phyloP scores from a whole-genome alignment of 2,113 vertebrate species.

The Microcebus murinus region DNA sequence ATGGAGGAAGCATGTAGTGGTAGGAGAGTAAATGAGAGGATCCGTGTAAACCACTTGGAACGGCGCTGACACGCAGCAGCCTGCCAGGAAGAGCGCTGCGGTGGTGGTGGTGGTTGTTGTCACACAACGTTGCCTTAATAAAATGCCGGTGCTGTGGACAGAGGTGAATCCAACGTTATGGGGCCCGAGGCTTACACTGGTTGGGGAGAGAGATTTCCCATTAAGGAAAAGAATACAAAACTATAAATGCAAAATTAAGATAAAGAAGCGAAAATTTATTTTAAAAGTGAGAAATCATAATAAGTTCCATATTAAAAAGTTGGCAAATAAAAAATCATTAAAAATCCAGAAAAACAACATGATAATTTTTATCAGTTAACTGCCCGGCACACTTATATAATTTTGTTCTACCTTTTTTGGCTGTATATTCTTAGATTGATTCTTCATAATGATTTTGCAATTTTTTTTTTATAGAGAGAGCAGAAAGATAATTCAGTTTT shows the following conservation, averaged over 20 bases:
- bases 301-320: neutral
- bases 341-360: conserved; percentile 2
- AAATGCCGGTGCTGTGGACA: neutral
- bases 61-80: accelerated
- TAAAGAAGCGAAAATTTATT: neutral
- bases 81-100: neutral
- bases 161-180: neutral
- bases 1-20: neutral
- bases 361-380: neutral
- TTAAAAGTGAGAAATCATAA: neutral
- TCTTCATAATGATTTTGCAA: conserved; percentile 41
- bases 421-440: neutral
- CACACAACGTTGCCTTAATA: neutral
- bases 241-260: neutral
- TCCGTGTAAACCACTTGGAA: neutral
- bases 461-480: neutral
- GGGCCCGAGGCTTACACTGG: neutral
- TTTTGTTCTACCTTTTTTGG: neutral
- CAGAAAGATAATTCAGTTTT: conserved; percentile 23
- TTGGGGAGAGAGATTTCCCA: neutral
- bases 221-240: neutral
- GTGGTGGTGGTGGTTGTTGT: neutral
- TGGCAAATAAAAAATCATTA: neutral
- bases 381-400: neutral
- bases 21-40: neutral